Evolutionary conservation across 2,888 invertebrate species (phyloP), one percentile per base, ranked within the genome.

Genomic region (Calameuta idolon): DNA sequence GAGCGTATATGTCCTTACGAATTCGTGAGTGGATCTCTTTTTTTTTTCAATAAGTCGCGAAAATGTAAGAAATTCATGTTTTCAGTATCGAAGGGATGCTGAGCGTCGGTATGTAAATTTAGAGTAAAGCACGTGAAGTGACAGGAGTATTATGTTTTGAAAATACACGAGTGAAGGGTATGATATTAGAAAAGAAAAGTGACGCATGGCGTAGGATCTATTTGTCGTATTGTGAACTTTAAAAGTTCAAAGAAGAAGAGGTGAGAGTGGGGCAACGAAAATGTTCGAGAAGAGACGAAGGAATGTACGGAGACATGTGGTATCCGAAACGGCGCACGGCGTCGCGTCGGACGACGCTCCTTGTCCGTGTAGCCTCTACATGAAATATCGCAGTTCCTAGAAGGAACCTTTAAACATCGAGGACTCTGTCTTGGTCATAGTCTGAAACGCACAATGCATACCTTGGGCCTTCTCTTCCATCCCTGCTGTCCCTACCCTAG

Each of bases 361-460:
- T 55, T 23, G 40, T 55, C 23, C 40, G 23, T 30, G 30, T 31
- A 12, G 71, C 0, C 71, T 33, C 31, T 33, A 69, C 11, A 40
- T 69, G 75, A 77, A 75, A 77, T 75, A 74, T 77, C 77, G 75
- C 75, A 77, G 69, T 77, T 77, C 77, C 71, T 55, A 74, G 77
- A 77, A 75, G 75, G 77, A 75, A 75, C 31, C 77, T 77, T 77
- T 75, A 77, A 77, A 77, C 69, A 77, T 71, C 77, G 75, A 68
- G 75, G 77, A 77, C 73, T 75, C 77, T 79, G 40, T 12, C 74
- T 40, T 74, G 73, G 55, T 77, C 69, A 30, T 75, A 35, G 76
- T 55, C 34, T 77, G 55, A 77, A 73, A 80, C 81, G 83, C 84
- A 86, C 85, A 87, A 86, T 87, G 81, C 86, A 84, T 84, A 83